Percentiles rank a stretch among this genome's conserved stretches.
These are phyloP conservation scores for Watsonalla cultraria DNA, from an alignment of 2,888 invertebrate genomes.

Conservation along the genomic window DNA sequence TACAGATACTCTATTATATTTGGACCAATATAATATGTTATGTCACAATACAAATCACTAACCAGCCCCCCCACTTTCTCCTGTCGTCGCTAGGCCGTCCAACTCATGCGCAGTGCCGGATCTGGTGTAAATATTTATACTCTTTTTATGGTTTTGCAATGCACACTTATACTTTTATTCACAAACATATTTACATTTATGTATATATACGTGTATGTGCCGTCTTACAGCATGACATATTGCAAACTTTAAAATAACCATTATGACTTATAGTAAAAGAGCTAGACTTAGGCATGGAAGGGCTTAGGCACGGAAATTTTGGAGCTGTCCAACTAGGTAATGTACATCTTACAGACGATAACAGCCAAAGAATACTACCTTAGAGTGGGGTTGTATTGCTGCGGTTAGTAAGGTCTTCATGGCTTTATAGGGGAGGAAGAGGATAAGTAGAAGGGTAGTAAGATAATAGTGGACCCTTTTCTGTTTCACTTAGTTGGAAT, in stretches of 20 bases:
- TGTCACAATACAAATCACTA: slow-evolving; percentile 40
- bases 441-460: too few relatives aligned
- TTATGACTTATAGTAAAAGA: background rate
- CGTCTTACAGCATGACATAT: slow-evolving; percentile 15
- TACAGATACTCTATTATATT: too few relatives aligned
- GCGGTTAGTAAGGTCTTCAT: too few relatives aligned
- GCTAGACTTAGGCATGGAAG: too few relatives aligned
- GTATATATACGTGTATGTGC: slow-evolving; percentile 31
- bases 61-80: slow-evolving; percentile 64
- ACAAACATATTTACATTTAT: slow-evolving; percentile 27
- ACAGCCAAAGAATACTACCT: too few relatives aligned
- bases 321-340: too few relatives aligned
- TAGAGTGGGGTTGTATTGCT: too few relatives aligned
- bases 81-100: slow-evolving; percentile 87
- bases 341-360: too few relatives aligned
- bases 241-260: background rate
- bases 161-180: slow-evolving; percentile 63
- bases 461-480: too few relatives aligned
- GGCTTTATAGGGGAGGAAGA: too few relatives aligned
- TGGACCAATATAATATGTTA: slow-evolving; percentile 4
- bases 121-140: slow-evolving; percentile 89
- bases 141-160: slow-evolving; percentile 56
- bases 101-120: slow-evolving; percentile 94
- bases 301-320: too few relatives aligned
- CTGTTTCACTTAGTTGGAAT: too few relatives aligned